These are phyloP conservation scores for Drosophila sulfurigaster DNA, from an alignment of 1,140 invertebrate genomes.

Conservation along the genomic window DNA sequence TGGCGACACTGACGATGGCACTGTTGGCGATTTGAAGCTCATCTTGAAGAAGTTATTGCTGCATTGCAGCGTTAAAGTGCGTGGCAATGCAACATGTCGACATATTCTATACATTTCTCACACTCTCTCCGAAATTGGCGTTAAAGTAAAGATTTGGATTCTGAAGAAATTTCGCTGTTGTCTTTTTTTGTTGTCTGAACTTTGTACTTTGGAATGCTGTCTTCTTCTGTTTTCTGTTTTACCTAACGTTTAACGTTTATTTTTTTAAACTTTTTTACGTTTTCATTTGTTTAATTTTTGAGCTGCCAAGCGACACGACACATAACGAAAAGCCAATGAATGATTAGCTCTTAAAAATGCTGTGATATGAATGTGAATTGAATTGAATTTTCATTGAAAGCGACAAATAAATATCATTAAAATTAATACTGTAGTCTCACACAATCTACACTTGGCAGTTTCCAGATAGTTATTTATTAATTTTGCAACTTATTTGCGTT, in stretches of 20 bases:
- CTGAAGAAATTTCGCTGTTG: slow-evolving; percentile 10
- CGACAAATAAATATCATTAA: no score
- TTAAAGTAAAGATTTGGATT: slow-evolving; percentile 23
- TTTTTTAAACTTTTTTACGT: slow-evolving; percentile 20
- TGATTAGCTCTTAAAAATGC: no score
- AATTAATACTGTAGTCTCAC: no score
- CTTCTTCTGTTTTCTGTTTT: slow-evolving; percentile 2
- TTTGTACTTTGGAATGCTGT: slow-evolving; percentile 9
- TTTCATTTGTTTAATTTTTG: slow-evolving; percentile 6
- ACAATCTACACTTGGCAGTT: no score
- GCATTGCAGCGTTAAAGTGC: neutral
- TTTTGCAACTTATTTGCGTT: no score
- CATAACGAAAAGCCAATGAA: slow-evolving; percentile 39
- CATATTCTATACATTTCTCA: slow-evolving; percentile 8
- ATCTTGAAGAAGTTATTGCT: slow-evolving; percentile 58
- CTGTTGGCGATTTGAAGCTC: slow-evolving; percentile 33
- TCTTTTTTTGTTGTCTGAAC: neutral
- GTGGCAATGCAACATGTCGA: neutral
- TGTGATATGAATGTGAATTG: no score
- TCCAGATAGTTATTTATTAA: no score
- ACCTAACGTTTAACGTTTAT: slow-evolving; percentile 13
- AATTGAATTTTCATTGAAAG: no score
- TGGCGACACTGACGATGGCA: slow-evolving; percentile 2
- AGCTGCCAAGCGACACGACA: slow-evolving; percentile 41
- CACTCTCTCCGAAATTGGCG: neutral